Evolutionary conservation across 2,113 vertebrate genomes (phyloP).

Genomic region (Cynocephalus volans): DNA sequence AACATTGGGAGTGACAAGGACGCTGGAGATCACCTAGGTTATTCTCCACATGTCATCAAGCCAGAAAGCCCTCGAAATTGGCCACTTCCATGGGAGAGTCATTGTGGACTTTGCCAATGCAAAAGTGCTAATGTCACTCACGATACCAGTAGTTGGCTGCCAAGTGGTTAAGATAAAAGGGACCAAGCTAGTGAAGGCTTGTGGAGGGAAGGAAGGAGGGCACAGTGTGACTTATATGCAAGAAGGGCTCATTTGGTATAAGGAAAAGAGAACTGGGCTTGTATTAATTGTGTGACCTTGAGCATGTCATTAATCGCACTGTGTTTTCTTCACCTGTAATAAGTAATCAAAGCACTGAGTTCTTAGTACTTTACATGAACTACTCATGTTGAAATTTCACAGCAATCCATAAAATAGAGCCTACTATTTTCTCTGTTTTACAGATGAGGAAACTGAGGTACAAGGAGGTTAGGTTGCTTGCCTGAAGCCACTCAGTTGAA

Average conservation of each 20-base stretch:
- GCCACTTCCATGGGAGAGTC: neutral
- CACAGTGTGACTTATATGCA: neutral
- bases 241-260: neutral
- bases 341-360: neutral
- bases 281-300: neutral
- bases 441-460: neutral
- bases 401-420: neutral
- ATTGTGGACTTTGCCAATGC: neutral
- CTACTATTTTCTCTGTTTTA: slow-evolving; percentile 7
- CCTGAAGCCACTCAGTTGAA: neutral
- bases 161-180: neutral
- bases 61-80: neutral
- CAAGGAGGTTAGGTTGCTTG: neutral
- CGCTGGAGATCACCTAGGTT: neutral
- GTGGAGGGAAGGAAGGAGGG: neutral
- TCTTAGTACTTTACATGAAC: neutral
- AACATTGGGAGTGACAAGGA: neutral
- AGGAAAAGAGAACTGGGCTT: neutral
- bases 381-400: neutral
- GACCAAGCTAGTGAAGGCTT: neutral
- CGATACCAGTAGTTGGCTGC: neutral
- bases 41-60: neutral
- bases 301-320: neutral
- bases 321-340: neutral
- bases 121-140: neutral